Percentiles rank a stretch among this genome's conserved stretches.
These are phyloP conservation scores for Helarctos malayanus DNA, from an alignment of 2,797 vertebrate genomes.

Conservation along the genomic window DNA sequence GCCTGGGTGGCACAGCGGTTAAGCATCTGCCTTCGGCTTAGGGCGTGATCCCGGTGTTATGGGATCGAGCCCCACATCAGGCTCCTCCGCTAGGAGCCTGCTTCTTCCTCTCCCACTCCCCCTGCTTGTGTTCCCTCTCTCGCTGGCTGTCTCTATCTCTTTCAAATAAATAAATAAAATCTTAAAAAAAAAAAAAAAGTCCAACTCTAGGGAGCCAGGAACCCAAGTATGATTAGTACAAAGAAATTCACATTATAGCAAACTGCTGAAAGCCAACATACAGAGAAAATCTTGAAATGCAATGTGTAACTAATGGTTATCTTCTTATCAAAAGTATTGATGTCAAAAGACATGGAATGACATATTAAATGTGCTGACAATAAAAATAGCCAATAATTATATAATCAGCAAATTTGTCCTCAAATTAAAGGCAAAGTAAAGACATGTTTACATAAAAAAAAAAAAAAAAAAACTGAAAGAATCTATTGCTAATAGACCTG, in stretches of 20 bases:
- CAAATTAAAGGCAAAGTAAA: background rate
- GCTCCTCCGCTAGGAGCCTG: no score
- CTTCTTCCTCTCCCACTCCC: no score
- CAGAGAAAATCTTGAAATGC: background rate
- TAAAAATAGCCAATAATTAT: background rate
- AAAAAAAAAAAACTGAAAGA: background rate
- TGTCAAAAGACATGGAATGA: background rate
- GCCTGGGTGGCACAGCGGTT: no score
- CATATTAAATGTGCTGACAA: background rate
- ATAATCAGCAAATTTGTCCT: background rate
- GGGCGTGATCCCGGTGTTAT: no score
- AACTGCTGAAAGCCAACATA: background rate
- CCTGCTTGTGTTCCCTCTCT: no score
- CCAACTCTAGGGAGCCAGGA: background rate
- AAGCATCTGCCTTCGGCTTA: no score
- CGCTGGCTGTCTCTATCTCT: no score
- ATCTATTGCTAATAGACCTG: background rate
- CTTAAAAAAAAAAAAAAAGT: background rate
- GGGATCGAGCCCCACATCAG: no score
- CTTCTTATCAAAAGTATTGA: background rate
- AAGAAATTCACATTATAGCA: background rate
- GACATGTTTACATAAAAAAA: background rate
- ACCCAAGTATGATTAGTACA: background rate
- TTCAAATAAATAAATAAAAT: no score
- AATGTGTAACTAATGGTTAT: background rate